Conservation (phyloP, 1,140 invertebrate species). For the Bombus consobrinus region DNA sequence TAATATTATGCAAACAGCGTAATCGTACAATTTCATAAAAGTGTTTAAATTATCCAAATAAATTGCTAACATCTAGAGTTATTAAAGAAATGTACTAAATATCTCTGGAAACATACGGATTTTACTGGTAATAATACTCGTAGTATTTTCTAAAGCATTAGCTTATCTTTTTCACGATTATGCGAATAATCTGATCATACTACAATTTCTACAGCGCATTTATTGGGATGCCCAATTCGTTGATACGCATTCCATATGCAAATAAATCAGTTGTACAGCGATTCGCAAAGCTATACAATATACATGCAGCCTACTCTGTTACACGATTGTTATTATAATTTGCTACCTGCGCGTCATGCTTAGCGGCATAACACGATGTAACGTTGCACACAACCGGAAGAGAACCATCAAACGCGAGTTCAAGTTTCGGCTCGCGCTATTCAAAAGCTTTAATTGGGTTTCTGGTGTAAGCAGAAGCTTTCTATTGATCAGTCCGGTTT, state of each 20-base stretch:
- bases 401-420: conserved; percentile 18
- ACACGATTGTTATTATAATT: conserved; percentile 32
- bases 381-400: background rate
- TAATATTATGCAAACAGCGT: too few relatives aligned
- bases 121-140: background rate
- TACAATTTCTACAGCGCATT: background rate
- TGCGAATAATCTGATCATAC: background rate
- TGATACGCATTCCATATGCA: background rate
- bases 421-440: conserved; percentile 53
- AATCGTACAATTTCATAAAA: too few relatives aligned
- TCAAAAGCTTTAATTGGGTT: conserved; percentile 64
- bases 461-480: conserved; percentile 43
- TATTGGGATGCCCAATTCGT: too few relatives aligned
- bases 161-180: background rate
- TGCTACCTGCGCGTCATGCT: background rate
- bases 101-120: too few relatives aligned
- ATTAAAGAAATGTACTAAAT: too few relatives aligned
- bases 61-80: too few relatives aligned
- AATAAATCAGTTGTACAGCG: background rate
- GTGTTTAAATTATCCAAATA: too few relatives aligned
- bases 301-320: too few relatives aligned
- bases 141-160: background rate
- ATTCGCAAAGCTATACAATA: background rate
- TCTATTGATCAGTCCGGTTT: conserved; percentile 22
- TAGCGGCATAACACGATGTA: background rate